Evolutionary conservation across 1,140 invertebrate genomes (phyloP).

Genomic region (Drosophila ironensis): DNA sequence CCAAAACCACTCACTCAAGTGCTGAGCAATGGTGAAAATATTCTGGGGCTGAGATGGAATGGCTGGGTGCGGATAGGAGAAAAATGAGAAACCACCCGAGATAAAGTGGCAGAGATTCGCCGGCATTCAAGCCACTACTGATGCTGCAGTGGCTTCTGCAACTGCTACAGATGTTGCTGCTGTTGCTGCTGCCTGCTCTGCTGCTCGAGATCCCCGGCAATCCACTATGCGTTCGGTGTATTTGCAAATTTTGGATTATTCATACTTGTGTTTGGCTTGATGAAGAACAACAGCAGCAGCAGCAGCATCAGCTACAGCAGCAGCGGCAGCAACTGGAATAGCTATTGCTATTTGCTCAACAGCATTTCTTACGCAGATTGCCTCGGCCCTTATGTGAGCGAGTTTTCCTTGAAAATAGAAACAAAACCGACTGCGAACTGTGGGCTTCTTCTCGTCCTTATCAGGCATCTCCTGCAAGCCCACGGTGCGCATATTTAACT

Average conservation of each 20-base stretch:
- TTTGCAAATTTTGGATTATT: conserved; percentile 79
- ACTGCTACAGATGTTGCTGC: neutral
- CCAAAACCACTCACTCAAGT: conserved; percentile 73
- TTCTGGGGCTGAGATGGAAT: conserved; percentile 17
- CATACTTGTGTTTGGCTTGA: conserved; percentile 60
- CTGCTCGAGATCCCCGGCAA: conserved; percentile 57
- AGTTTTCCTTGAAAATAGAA: conserved; percentile 70
- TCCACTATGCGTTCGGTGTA: conserved; percentile 53
- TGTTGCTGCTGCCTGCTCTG: conserved; percentile 22
- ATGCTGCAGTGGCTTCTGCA: conserved; percentile 16
- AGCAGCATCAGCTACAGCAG: conserved; percentile 20
- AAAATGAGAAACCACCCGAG: conserved; percentile 79
- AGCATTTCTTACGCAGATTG: conserved; percentile 49
- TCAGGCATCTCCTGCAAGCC: conserved; percentile 59
- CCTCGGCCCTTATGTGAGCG: conserved; percentile 59
- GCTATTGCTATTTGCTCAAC: too few relatives aligned
- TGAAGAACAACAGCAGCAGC: conserved; percentile 33
- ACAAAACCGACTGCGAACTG: conserved; percentile 66
- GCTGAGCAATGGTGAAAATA: conserved; percentile 60
- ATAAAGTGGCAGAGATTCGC: conserved; percentile 77
- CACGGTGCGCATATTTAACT: conserved; percentile 72
- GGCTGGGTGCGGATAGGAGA: conserved; percentile 58
- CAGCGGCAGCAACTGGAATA: conserved; percentile 3
- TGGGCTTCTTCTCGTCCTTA: conserved; percentile 47
- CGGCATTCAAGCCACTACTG: conserved; percentile 59